Conservation (phyloP, 2,888 invertebrate genomes). For the Scaptomyza cyrtandrae region DNA sequence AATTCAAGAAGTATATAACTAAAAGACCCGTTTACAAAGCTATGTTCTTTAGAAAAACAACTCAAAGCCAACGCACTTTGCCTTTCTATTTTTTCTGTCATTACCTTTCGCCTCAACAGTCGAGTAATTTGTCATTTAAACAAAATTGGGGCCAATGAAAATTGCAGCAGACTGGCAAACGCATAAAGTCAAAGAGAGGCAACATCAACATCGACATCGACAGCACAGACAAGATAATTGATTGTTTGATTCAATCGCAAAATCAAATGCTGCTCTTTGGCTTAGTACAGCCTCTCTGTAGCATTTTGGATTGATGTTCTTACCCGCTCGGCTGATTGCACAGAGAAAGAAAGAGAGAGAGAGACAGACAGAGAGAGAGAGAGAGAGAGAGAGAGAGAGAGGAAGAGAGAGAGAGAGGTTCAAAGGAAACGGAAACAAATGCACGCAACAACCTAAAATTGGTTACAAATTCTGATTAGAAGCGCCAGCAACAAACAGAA, state of each 20-base stretch:
- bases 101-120: slow-evolving; percentile 33
- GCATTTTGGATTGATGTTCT: slow-evolving; percentile 49
- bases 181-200: slow-evolving; percentile 7
- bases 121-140: slow-evolving; percentile 45
- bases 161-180: slow-evolving; percentile 37
- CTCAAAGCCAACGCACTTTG: background rate
- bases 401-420: too few relatives aligned
- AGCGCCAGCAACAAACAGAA: slow-evolving; percentile 60
- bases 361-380: background rate
- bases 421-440: slow-evolving; percentile 68
- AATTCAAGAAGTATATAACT: too few relatives aligned
- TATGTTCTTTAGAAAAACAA: too few relatives aligned
- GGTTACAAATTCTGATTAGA: slow-evolving; percentile 79
- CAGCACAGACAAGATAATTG: slow-evolving; percentile 74
- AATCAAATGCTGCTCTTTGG: slow-evolving; percentile 69
- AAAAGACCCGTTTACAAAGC: too few relatives aligned
- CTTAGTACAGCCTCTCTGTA: slow-evolving; percentile 25
- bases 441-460: slow-evolving; percentile 70
- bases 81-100: slow-evolving; percentile 24
- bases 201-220: slow-evolving; percentile 12
- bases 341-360: background rate
- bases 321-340: slow-evolving; percentile 58
- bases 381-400: slow-evolving; percentile 72
- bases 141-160: slow-evolving; percentile 72
- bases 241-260: slow-evolving; percentile 78